Evolutionary conservation across 37 sponge, comb jelly and placozoan genomes (phyloP).

Genomic region (Hormiphora californensis): DNA sequence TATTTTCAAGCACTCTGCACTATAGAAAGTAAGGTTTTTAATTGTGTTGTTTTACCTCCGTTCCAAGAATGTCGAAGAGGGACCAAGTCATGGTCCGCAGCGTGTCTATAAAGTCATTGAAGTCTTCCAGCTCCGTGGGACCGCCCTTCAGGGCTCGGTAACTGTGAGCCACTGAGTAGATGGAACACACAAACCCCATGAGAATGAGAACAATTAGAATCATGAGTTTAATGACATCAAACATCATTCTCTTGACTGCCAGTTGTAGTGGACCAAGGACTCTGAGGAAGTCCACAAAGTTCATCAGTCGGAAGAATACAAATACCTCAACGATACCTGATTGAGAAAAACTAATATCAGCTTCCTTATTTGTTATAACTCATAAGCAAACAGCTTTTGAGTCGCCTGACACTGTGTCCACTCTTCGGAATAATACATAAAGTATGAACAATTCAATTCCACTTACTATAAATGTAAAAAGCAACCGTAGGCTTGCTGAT

Average conservation of each 20-base stretch:
- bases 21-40: neutral
- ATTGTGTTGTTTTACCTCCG: neutral
- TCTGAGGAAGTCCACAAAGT: constrained; percentile 23
- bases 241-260: constrained; percentile 39
- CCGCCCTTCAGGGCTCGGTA: neutral
- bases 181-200: constrained; percentile 19
- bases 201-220: neutral
- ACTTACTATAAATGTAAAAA: too few species aligned
- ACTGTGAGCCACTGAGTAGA: neutral
- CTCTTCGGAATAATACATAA: too few species aligned
- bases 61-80: constrained; percentile 6
- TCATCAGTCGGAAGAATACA: constrained; percentile 44
- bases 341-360: neutral
- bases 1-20: too few species aligned
- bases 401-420: too few species aligned
- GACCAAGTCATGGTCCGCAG: constrained; percentile 39
- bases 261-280: constrained; percentile 16
- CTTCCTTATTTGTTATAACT: too few species aligned
- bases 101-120: neutral
- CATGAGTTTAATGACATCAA: neutral
- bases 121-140: neutral
- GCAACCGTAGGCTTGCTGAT: neutral
- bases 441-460: too few species aligned
- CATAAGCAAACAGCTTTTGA: too few species aligned
- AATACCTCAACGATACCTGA: neutral